These are phyloP conservation scores for Oryzias curvinotus DNA, from an alignment of 2,113 vertebrate species.

Conservation along the genomic window DNA sequence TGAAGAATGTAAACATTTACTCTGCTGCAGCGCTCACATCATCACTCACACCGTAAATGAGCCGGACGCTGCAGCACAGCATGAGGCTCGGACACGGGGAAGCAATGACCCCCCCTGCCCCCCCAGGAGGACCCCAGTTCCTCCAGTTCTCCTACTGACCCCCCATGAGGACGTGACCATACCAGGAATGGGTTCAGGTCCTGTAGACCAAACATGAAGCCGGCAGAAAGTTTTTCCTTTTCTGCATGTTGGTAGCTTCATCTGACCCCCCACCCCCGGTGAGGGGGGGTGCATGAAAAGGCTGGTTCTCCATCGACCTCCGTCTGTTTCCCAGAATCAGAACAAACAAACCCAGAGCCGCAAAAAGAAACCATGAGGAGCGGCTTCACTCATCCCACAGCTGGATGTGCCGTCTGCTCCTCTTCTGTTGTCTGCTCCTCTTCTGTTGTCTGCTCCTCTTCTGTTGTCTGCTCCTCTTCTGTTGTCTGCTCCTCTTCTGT, in stretches of 20 bases:
- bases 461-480: too few species aligned
- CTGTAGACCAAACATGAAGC: slow-evolving; percentile 30
- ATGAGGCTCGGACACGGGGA: slow-evolving; percentile 21
- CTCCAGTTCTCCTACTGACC: neutral
- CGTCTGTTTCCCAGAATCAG: too few species aligned
- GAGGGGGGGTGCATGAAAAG: slow-evolving; percentile 4
- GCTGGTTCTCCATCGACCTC: too few species aligned
- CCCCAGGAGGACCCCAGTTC: too few species aligned
- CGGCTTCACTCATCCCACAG: too few species aligned
- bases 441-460: too few species aligned
- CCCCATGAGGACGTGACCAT: neutral
- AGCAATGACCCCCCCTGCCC: too few species aligned
- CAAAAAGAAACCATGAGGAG: too few species aligned
- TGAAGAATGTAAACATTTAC: slow-evolving; percentile 55
- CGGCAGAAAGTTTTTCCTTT: slow-evolving; percentile 31
- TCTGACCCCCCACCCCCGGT: slow-evolving; percentile 6
- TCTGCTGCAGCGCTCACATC: slow-evolving; percentile 10
- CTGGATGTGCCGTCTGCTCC: too few species aligned
- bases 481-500: too few species aligned
- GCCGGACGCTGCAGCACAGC: slow-evolving; percentile 21
- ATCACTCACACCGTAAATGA: slow-evolving; percentile 30
- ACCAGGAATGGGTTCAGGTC: neutral
- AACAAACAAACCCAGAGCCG: too few species aligned
- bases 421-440: too few species aligned
- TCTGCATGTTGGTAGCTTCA: slow-evolving; percentile 22